phyloP scores from a whole-genome alignment of 2,888 invertebrate genomes.

The Microchrysa polita region DNA sequence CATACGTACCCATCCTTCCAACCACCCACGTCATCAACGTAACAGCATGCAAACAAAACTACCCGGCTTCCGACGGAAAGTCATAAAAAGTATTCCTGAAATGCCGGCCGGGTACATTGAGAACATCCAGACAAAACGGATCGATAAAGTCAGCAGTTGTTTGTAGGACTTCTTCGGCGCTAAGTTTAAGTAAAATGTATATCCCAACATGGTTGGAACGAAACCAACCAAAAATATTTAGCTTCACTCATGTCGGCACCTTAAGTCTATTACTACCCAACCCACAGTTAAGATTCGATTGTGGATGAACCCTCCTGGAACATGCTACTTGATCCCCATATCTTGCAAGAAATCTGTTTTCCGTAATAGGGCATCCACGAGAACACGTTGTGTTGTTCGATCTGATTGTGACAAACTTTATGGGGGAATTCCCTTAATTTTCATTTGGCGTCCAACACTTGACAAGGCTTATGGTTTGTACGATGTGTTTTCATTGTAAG shows the following conservation, averaged over 20 bases:
- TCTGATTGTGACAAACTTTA: background rate
- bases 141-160: constrained; percentile 27
- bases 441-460: constrained; percentile 16
- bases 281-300: constrained; percentile 14
- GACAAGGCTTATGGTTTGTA: background rate
- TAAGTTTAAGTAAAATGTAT: background rate
- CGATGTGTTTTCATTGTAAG: background rate
- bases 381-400: background rate
- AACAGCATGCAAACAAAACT: background rate
- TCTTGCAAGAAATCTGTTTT: constrained; percentile 5
- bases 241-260: background rate
- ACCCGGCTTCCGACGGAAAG: constrained; percentile 4
- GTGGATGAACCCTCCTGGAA: constrained; percentile 6
- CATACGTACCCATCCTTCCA: background rate
- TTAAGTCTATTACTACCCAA: background rate
- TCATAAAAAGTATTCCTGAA: constrained; percentile 16
- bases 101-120: constrained; percentile 7
- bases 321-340: background rate
- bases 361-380: background rate
- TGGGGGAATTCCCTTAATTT: constrained; percentile 10
- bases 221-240: background rate
- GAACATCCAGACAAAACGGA: constrained; percentile 27
- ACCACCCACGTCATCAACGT: background rate
- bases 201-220: background rate
- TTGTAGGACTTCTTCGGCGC: background rate